A percentile compares a stretch with the other conserved stretches of the same genome.
Conservation (phyloP, 2,797 vertebrate genomes). For the Lepus townsendii region DNA sequence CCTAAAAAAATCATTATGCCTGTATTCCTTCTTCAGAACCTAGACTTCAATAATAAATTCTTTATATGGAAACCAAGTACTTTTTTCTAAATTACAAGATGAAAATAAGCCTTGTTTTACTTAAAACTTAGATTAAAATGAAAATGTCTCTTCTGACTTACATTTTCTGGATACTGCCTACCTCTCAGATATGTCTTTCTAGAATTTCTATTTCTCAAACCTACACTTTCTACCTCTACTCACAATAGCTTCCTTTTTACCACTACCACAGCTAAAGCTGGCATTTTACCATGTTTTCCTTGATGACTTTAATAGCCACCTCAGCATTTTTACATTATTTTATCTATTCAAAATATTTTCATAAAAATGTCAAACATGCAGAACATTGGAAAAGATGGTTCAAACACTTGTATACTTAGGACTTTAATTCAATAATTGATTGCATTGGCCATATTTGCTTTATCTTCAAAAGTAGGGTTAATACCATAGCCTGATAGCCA, state of each 20-base stretch:
- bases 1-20: not conserved
- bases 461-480: not conserved
- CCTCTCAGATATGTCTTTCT: not conserved
- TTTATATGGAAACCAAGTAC: not conserved
- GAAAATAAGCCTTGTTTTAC: not conserved
- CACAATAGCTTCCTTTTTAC: not conserved
- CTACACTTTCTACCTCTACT: not conserved
- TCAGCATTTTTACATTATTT: not conserved
- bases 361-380: not conserved
- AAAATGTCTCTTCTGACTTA: not conserved
- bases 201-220: not conserved
- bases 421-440: not conserved
- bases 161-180: not conserved
- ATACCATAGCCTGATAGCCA: not conserved
- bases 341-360: slow-evolving; percentile 6
- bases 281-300: not conserved
- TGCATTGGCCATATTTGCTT: not conserved
- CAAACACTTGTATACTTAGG: not conserved
- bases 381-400: not conserved
- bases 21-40: not conserved
- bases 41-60: not conserved
- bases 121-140: slow-evolving; percentile 36
- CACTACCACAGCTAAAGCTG: not conserved
- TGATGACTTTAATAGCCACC: not conserved
- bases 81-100: not conserved